Evolutionary conservation across 1,140 invertebrate genomes (phyloP), one percentile per base, ranked within the genome.

Genomic region (Daktulosphaira vitifoliae): DNA sequence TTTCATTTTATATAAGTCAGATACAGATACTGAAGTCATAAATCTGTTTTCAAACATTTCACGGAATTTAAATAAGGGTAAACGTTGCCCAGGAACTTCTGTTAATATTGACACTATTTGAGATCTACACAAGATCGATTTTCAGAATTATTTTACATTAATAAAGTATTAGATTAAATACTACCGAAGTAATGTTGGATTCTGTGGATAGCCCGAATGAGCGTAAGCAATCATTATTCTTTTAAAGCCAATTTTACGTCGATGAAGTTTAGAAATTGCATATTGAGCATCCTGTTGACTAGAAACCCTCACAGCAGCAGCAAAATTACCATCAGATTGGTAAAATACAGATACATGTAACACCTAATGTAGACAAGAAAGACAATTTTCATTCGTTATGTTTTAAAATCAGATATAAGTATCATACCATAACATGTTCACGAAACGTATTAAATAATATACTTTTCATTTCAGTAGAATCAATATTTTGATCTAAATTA

Each of bases 61-160:
- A 59, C 89, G 82, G 69, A 93, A 90, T 75, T 89, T 89, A 72
- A 90, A 90, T 26, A 93, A 79, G 2, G 88, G 88, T 67, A 93
- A 76, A 68, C 81, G 80, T 71, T 86, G 81, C 1, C 82, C 82
- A 46, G 89, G 88, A 38, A 89, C 86, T 73, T 91, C 85, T 71
- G 80, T 74, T 4, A 84, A 73, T 20, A 84, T 69, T 16, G 77
- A 73, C 8, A 80, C 73, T 26, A 81, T 78, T 71, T 83, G 79
- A 37, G 76, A 74, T 67, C 80, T 81, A 70, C 51, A 71, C n/a
- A n/a, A n/a, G n/a, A 69, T 67, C 6, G 33, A 52, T 15, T 16
- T 68, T 70, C 7, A 69, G 49, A 65, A 69, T 65, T 65, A n/a
- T n/a, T n/a, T n/a, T n/a, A n/a, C n/a, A n/a, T n/a, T n/a, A n/a